These are phyloP conservation scores for Lagopus leucura DNA, from an alignment of 2,113 vertebrate genomes.

Conservation along the genomic window DNA sequence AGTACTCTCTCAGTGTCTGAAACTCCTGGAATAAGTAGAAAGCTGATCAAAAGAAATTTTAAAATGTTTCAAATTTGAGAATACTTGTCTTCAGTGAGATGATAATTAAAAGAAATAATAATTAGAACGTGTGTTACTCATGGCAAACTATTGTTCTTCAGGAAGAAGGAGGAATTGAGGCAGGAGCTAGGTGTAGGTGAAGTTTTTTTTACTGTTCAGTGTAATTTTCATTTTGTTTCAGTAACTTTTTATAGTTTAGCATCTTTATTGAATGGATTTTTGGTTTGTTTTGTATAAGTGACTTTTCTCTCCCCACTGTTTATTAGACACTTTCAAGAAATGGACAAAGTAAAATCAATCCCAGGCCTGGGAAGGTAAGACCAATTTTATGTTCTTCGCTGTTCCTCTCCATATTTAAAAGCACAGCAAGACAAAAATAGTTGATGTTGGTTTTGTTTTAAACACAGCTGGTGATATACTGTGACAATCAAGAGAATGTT, in stretches of 20 bases:
- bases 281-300: not conserved
- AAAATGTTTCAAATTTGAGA: not conserved
- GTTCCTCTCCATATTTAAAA: not conserved
- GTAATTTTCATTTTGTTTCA: not conserved
- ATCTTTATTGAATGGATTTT: not conserved
- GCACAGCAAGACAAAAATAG: not conserved
- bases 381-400: not conserved
- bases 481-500: slow-evolving; percentile 76
- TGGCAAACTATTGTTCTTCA: not conserved
- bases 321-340: slow-evolving; percentile 73
- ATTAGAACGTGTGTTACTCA: not conserved
- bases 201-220: not conserved
- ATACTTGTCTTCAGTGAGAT: not conserved
- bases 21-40: not conserved
- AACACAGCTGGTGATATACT: slow-evolving; percentile 86
- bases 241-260: not conserved
- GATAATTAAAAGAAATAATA: not conserved
- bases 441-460: not conserved
- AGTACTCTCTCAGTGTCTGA: not conserved
- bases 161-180: not conserved
- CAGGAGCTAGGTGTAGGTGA: not conserved
- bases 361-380: slow-evolving; percentile 91
- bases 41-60: not conserved
- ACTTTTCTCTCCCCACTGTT: slow-evolving; percentile 42
- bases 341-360: slow-evolving; percentile 82